phyloP scores from a whole-genome alignment of 1,140 invertebrate genomes.

The Phymorhynchus buccinoides region DNA sequence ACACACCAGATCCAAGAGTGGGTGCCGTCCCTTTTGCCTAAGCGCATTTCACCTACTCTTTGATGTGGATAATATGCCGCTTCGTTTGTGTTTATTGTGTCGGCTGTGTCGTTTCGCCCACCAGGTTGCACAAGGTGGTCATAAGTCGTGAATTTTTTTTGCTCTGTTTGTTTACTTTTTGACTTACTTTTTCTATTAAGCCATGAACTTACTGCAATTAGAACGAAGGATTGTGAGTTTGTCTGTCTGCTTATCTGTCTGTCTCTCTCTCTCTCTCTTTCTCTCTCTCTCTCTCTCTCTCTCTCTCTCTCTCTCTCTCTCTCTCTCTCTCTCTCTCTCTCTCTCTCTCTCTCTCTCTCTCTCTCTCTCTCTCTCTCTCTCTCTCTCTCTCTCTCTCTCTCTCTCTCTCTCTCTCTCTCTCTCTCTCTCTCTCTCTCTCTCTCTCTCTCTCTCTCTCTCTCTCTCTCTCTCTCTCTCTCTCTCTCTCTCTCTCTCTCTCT shows the following conservation, averaged over 20 bases:
- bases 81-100: too few relatives aligned
- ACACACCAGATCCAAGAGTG: too few relatives aligned
- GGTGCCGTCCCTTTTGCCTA: too few relatives aligned
- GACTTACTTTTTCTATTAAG: not conserved
- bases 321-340: too few relatives aligned
- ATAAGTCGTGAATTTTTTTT: not conserved
- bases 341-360: constrained; percentile 15
- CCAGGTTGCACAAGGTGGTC: too few relatives aligned
- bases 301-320: not conserved
- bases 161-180: not conserved
- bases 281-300: not conserved
- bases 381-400: constrained; percentile 30
- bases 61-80: too few relatives aligned
- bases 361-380: constrained; percentile 27
- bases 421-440: constrained; percentile 30
- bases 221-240: too few relatives aligned
- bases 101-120: too few relatives aligned
- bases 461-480: constrained; percentile 30
- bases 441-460: constrained; percentile 28
- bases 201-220: too few relatives aligned
- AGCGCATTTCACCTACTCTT: too few relatives aligned
- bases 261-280: not conserved
- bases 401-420: constrained; percentile 22
- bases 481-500: not conserved
- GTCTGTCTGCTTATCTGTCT: not conserved